Evolutionary conservation across 2,797 vertebrate genomes (phyloP).

Genomic region (Decapterus maruadsi): DNA sequence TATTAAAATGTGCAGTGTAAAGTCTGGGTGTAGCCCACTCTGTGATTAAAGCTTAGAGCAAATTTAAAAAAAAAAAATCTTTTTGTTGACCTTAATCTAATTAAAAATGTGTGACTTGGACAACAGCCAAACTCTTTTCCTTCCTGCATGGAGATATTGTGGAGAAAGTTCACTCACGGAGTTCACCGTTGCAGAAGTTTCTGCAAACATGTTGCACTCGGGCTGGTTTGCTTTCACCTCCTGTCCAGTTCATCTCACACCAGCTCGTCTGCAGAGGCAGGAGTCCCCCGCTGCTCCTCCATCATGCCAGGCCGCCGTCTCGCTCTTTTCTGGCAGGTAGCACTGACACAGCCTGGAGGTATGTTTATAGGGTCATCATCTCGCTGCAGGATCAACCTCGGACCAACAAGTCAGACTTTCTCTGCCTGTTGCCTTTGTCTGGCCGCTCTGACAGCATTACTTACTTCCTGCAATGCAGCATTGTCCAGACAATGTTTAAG

Average conservation of each 20-base stretch:
- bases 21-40: too few relatives aligned
- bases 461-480: not conserved
- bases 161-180: not conserved
- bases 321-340: not conserved
- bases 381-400: not conserved
- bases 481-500: not conserved
- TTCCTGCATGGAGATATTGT: not conserved
- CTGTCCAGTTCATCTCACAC: not conserved
- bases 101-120: not conserved
- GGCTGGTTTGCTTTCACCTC: not conserved
- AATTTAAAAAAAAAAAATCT: too few relatives aligned
- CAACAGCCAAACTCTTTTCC: not conserved
- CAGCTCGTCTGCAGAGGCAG: not conserved
- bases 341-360: not conserved
- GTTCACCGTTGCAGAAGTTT: too few relatives aligned
- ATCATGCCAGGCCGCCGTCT: not conserved
- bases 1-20: not conserved
- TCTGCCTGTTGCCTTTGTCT: not conserved
- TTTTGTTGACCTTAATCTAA: not conserved
- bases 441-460: not conserved
- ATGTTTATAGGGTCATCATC: not conserved
- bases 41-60: too few relatives aligned
- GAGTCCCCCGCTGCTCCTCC: not conserved
- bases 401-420: not conserved
- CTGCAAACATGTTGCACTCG: too few relatives aligned